Evolutionary conservation across 2,113 vertebrate genomes (phyloP), one percentile per base, ranked within the genome.

Genomic region (Paratilapia polleni): DNA sequence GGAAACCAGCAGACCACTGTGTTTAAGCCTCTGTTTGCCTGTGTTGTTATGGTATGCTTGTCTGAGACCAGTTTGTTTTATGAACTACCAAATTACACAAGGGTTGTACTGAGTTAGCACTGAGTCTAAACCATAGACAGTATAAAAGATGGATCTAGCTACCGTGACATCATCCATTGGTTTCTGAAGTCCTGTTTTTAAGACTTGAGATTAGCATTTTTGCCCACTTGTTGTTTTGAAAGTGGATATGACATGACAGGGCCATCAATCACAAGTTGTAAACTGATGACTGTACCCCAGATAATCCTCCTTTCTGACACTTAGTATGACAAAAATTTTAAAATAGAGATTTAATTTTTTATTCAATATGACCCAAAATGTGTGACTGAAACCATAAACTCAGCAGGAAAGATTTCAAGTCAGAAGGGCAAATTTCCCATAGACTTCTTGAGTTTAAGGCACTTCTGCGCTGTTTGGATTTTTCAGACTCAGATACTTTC

Each of bases 1-100:
- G 86, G 91, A 91, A 93, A 89, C 91, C 89, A 93, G 93, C 92
- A 94, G 89, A 81, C 75, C 58, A 12, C 47, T 89, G 73, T 80
- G 85, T 87, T 87, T 89, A 90, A 83, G 60, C 56, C 58, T 64
- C 15, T 52, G 54, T 75, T 80, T 74, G 60, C 89, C 70, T 66
- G 59, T 82, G 87, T 83, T 89, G 74, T 87, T 76, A 78, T 85
- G 85, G 85, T 82, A 17, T 89, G 79, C 84, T 85, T 83, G 56
- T 78, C 24, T 63, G 43, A 77, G 31, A 58, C 20, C 13, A 49
- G 26, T 80, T 78, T 82, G 63, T 49, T 85, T 86, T 70, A 63
- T 64, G 19, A 76, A 82, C 74, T 34, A 57, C 62, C 22, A 80
- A 57, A 52, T 34, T 47, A 41, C 31, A n/a, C 2, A 15, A 52